Conservation (phyloP, 1,140 invertebrate genomes). For the Onthophagus taurus region DNA sequence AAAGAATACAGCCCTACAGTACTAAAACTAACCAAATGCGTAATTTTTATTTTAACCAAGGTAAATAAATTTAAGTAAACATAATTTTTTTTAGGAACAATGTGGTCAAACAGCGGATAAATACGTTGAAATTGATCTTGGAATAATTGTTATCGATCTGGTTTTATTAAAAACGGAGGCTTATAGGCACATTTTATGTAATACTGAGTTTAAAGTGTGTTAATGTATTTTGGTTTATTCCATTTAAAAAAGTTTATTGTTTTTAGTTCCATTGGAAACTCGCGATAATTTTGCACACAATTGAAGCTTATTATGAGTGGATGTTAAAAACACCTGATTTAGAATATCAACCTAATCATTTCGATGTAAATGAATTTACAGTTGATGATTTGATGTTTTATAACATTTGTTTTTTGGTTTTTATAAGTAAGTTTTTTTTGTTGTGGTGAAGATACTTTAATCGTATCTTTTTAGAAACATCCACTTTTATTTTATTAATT, state of each 20-base stretch:
- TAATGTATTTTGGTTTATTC: not conserved
- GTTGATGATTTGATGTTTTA: constrained; percentile 31
- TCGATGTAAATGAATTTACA: constrained; percentile 31
- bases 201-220: constrained; percentile 57
- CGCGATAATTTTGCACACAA: constrained; percentile 44
- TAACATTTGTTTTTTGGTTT: constrained; percentile 18
- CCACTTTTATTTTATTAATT: constrained; percentile 21
- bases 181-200: constrained; percentile 74
- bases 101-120: constrained; percentile 72
- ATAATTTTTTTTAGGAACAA: constrained; percentile 47
- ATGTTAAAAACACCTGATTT: constrained; percentile 17
- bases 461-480: constrained; percentile 23
- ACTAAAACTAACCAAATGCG: constrained; percentile 61
- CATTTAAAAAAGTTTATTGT: constrained; percentile 12
- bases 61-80: constrained; percentile 9
- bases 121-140: constrained; percentile 80
- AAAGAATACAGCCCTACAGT: constrained; percentile 58
- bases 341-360: not conserved
- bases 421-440: constrained; percentile 14
- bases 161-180: constrained; percentile 68
- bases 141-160: constrained; percentile 74
- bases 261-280: constrained; percentile 54
- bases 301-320: constrained; percentile 52
- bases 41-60: constrained; percentile 41
- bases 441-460: not conserved